phyloP scores from a whole-genome alignment of 2,888 invertebrate species.

The Itoplectis maculator region DNA sequence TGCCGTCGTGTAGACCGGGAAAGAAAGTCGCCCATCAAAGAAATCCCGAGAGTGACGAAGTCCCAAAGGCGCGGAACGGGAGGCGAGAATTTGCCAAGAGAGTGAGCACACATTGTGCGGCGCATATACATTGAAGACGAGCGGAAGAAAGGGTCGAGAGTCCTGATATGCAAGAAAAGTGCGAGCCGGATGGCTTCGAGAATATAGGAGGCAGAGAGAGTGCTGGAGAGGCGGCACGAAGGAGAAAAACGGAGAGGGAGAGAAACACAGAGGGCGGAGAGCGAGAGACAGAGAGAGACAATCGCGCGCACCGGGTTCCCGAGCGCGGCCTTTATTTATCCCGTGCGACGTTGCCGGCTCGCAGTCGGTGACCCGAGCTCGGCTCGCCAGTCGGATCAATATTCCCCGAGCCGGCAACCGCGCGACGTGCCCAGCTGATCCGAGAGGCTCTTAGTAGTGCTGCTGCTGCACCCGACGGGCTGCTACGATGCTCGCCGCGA shows the following conservation, averaged over 20 bases:
- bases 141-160: slow-evolving; percentile 44
- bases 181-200: slow-evolving; percentile 17
- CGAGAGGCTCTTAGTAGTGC: slow-evolving; percentile 32
- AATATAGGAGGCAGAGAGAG: neutral
- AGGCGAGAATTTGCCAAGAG: slow-evolving; percentile 18
- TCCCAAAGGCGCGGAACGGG: neutral
- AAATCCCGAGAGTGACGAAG: neutral
- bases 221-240: slow-evolving; percentile 12
- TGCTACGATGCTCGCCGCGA: neutral
- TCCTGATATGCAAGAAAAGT: slow-evolving; percentile 20
- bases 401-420: slow-evolving; percentile 74
- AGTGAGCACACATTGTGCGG: neutral
- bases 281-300: slow-evolving; percentile 35
- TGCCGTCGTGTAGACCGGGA: too few relatives aligned
- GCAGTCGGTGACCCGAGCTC: slow-evolving; percentile 77
- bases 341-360: slow-evolving; percentile 78
- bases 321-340: slow-evolving; percentile 70
- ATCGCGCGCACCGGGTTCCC: slow-evolving; percentile 69
- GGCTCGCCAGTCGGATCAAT: slow-evolving; percentile 72
- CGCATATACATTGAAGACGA: slow-evolving; percentile 6
- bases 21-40: neutral
- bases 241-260: slow-evolving; percentile 54
- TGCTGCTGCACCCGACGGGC: slow-evolving; percentile 7
- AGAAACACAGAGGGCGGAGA: slow-evolving; percentile 61
- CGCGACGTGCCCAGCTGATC: slow-evolving; percentile 79